A percentile compares a stretch with the other conserved stretches of the same genome.
These are phyloP conservation scores for Phrynocephalus versicolor DNA, from an alignment of 2,113 vertebrate species.

Conservation along the genomic window DNA sequence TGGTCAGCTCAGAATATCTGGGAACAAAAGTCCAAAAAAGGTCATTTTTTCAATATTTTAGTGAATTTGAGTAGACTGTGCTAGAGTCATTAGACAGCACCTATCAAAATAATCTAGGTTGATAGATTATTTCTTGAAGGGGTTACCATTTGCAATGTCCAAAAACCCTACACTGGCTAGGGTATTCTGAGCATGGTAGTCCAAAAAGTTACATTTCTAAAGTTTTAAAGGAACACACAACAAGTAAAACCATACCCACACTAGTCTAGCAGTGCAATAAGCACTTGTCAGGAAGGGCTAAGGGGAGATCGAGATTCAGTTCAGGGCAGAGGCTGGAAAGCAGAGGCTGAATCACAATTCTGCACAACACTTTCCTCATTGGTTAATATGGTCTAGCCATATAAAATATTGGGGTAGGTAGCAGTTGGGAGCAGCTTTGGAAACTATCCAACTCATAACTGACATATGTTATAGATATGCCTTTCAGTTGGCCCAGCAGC, in stretches of 20 bases:
- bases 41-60: too few relatives aligned
- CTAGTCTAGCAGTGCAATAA: background rate
- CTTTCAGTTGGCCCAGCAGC: slow-evolving; percentile 25
- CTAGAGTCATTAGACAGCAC: too few relatives aligned
- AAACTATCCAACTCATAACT: background rate
- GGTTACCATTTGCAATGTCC: too few relatives aligned
- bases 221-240: background rate
- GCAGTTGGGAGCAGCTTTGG: background rate
- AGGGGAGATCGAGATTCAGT: background rate
- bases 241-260: background rate
- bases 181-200: background rate
- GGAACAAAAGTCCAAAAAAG: too few relatives aligned
- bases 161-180: background rate
- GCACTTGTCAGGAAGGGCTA: background rate
- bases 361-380: background rate
- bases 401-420: background rate
- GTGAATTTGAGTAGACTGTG: too few relatives aligned
- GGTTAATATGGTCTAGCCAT: background rate
- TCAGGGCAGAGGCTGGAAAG: background rate
- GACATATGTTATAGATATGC: slow-evolving; percentile 2
- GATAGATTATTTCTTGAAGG: too few relatives aligned
- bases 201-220: background rate
- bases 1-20: too few relatives aligned
- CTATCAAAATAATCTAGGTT: too few relatives aligned
- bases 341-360: background rate